phyloP scores from a whole-genome alignment of 1,140 invertebrate genomes.

The Orchestia grillus region DNA sequence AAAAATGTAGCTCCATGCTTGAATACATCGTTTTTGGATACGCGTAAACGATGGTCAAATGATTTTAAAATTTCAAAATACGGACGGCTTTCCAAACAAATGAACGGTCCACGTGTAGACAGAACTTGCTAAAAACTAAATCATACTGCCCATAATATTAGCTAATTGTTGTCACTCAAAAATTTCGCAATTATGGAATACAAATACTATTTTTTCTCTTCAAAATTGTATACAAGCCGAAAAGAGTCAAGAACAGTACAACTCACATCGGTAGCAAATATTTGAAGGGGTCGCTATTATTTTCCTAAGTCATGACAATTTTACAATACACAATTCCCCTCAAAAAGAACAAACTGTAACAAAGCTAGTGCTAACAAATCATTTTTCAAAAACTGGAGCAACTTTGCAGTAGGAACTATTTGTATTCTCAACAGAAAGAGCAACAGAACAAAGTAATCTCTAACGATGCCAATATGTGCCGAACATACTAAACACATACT shows the following conservation, averaged over 20 bases:
- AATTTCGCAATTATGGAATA: background rate
- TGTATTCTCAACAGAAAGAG: background rate
- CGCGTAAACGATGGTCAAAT: background rate
- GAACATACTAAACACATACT: background rate
- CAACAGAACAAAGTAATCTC: background rate
- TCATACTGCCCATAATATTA: background rate
- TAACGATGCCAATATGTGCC: background rate
- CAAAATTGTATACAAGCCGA: background rate
- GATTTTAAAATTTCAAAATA: background rate
- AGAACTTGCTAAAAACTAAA: background rate
- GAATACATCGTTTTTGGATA: background rate
- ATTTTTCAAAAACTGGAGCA: background rate
- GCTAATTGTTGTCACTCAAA: background rate
- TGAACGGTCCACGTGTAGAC: background rate
- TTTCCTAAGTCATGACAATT: background rate
- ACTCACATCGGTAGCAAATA: background rate
- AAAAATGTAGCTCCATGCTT: background rate
- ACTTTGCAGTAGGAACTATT: background rate
- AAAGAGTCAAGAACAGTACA: background rate
- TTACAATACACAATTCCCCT: background rate
- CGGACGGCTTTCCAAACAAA: background rate
- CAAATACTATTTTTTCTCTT: background rate
- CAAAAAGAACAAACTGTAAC: background rate
- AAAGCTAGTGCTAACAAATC: background rate
- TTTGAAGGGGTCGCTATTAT: background rate